These are phyloP conservation scores for Chaetorhynchus papuensis DNA, from an alignment of 2,113 vertebrate genomes.

Conservation along the genomic window DNA sequence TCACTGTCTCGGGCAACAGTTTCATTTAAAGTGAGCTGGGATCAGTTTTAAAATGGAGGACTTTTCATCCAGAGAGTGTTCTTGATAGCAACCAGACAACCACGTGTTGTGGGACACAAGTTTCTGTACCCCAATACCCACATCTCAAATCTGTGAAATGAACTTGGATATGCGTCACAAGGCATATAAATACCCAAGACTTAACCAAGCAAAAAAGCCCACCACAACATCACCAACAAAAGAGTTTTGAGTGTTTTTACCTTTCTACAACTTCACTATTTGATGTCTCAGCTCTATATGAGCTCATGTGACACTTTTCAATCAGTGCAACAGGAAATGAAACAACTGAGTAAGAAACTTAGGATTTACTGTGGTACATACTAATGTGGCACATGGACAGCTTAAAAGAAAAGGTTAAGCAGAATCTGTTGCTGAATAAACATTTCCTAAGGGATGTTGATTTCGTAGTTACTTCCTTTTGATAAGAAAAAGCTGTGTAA, in stretches of 20 bases:
- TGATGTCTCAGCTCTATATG: background rate
- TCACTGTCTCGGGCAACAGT: background rate
- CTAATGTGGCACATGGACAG: background rate
- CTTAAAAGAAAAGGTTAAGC: background rate
- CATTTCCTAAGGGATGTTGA: background rate
- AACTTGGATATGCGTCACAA: background rate
- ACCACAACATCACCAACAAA: background rate
- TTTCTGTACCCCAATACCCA: background rate
- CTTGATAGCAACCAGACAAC: background rate
- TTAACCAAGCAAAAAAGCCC: fast-evolving
- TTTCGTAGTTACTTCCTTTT: background rate
- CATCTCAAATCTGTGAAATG: background rate
- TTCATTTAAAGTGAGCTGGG: background rate
- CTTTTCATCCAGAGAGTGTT: background rate
- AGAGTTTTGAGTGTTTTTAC: background rate
- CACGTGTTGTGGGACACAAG: fast-evolving
- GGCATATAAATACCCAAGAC: background rate
- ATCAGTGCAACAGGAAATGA: background rate
- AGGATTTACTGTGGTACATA: background rate
- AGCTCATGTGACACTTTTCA: background rate
- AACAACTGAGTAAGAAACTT: background rate
- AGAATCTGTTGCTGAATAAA: background rate
- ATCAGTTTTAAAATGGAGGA: background rate
- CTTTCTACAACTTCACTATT: background rate
- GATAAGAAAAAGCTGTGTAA: background rate